Evolutionary conservation across 2,113 vertebrate genomes (phyloP), one percentile per base, ranked within the genome.

Genomic region (Rhipidura dahli): DNA sequence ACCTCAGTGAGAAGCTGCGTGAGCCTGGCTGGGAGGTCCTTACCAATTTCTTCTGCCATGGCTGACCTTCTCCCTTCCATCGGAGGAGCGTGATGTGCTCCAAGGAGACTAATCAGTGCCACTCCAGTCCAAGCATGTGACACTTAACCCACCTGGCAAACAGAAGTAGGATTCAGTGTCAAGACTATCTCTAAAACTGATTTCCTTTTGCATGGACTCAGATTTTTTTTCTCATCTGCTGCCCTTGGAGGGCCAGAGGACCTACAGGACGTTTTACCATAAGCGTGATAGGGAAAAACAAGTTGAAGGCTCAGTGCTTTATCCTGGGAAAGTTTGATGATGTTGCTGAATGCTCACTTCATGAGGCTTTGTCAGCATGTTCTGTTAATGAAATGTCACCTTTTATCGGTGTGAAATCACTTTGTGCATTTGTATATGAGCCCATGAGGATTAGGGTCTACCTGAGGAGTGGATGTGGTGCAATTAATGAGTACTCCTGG

Each of bases 371-470:
- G 89, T 96, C 94, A 96, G 83, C 89, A 89, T 9, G 14, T 94
- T 94, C 91, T 84, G 51, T 68, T 96, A 89, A 92, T 89, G 86
- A 82, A 94, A 95, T 94, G 91, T 92, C 80, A 92, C 91, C 80
- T 94, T 93, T 66, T 56, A 40, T 33, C 76, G 9, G 47, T 37
- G 54, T 59, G 56, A 64, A 76, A 70, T 91, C 83, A 84, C 65
- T 56, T 51, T 60, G 33, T 59, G 51, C 19, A 3, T 39, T 70
- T 51, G 51, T 76, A 78, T 81, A 66, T 17, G 44, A 92, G 51
- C 47, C 54, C 8, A 1, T 27, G 83, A 78, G 50, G 50, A 47
- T 81, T 15, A 13, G 60, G 35, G 20, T 86, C 61, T 77, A 3
- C n/a, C 37, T 9, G 11, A 66, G 60, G 20, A 31, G 15, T 91